Conservation (phyloP, 2,888 invertebrate species). For the Acronicta leporina region DNA sequence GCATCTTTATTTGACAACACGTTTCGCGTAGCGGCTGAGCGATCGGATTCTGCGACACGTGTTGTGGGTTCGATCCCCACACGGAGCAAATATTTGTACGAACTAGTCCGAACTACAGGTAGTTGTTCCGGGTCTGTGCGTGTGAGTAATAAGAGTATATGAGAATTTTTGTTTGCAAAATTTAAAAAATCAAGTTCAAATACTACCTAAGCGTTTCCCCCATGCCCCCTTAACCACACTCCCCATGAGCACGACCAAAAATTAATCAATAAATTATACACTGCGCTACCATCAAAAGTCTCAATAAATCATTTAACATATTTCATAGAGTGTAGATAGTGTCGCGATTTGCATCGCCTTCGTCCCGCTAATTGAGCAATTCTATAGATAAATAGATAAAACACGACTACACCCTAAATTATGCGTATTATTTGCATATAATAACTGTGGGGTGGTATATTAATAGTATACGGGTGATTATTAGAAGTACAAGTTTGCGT, state of each 20-base stretch:
- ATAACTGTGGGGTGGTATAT: conserved; percentile 84
- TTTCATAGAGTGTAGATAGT: conserved; percentile 75
- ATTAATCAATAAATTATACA: conserved; percentile 46
- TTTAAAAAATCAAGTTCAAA: too few species aligned
- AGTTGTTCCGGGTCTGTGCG: too few species aligned
- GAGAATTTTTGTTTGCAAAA: too few species aligned
- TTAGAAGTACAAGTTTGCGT: conserved; percentile 25
- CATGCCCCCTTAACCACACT: conserved; percentile 22
- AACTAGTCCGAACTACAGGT: too few species aligned
- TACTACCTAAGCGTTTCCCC: too few species aligned
- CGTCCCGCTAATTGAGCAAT: conserved; percentile 86
- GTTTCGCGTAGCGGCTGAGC: too few species aligned
- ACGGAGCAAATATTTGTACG: too few species aligned
- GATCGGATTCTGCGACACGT: too few species aligned
- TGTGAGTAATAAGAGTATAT: too few species aligned
- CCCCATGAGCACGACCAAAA: conserved; percentile 21
- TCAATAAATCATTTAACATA: conserved; percentile 86
- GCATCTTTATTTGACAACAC: too few species aligned
- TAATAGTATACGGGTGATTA: conserved; percentile 4
- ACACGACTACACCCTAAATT: conserved; percentile 85
- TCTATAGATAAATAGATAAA: conserved; percentile 89
- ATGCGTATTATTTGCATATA: conserved; percentile 88
- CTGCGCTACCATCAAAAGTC: conserved; percentile 42
- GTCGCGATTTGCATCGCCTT: conserved; percentile 58
- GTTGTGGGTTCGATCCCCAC: too few species aligned